phyloP scores from a whole-genome alignment of 2,797 vertebrate genomes.

The Parauchenoglanis punctatus region DNA sequence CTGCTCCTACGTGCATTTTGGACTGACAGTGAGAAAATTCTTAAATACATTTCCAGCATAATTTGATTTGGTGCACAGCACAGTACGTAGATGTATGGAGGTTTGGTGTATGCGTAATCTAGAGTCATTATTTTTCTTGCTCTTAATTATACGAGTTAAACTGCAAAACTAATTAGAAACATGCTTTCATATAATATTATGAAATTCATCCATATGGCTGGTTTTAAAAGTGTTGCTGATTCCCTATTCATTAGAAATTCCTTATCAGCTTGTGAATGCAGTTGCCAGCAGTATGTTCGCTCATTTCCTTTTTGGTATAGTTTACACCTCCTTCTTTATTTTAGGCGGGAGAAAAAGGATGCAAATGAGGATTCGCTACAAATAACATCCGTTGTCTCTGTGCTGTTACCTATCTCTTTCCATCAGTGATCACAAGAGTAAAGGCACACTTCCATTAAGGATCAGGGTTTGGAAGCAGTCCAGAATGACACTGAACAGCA shows the following conservation, averaged over 20 bases:
- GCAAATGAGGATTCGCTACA: slow-evolving; percentile 28
- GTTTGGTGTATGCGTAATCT: neutral
- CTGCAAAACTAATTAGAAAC: slow-evolving; percentile 17
- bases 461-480: slow-evolving; percentile 26
- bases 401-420: slow-evolving; percentile 23
- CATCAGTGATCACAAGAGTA: slow-evolving; percentile 37
- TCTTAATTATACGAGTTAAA: slow-evolving; percentile 9
- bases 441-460: slow-evolving; percentile 31
- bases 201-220: slow-evolving; percentile 26
- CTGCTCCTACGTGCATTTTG: slow-evolving; percentile 64
- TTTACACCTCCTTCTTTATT: slow-evolving; percentile 32
- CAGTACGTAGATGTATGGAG: neutral
- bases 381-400: slow-evolving; percentile 28
- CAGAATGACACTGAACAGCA: slow-evolving; percentile 21
- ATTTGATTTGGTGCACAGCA: slow-evolving; percentile 14
- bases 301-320: slow-evolving; percentile 16
- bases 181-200: slow-evolving; percentile 16
- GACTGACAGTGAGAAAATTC: slow-evolving; percentile 28
- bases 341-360: slow-evolving; percentile 19
- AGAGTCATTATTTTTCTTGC: neutral
- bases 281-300: neutral
- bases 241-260: neutral
- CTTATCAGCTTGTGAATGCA: slow-evolving; percentile 1
- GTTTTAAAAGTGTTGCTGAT: neutral
- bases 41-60: slow-evolving; percentile 20